A percentile compares a stretch with the other conserved stretches of the same genome.
Evolutionary conservation across 2,113 vertebrate species (phyloP).

Genomic region (Rhodinocichla rosea): DNA sequence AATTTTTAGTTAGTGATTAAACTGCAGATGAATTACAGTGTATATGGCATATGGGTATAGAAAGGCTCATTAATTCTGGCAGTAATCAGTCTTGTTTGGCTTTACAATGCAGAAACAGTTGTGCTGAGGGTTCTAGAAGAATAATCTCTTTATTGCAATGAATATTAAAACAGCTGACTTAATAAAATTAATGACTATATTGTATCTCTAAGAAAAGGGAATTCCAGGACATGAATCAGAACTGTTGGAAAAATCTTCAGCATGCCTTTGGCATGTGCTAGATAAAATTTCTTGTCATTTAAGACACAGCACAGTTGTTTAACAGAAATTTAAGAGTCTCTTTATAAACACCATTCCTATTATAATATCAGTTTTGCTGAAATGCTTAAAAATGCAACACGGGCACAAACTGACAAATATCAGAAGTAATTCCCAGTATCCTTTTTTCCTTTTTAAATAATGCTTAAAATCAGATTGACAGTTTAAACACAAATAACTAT

Average conservation of each 20-base stretch:
- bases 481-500: background rate
- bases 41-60: background rate
- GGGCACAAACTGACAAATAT: background rate
- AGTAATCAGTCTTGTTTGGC: background rate
- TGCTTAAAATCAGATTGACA: background rate
- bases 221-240: conserved; percentile 31
- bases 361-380: conserved; percentile 11
- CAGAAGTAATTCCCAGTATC: background rate
- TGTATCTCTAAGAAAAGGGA: background rate
- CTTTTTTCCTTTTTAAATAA: background rate
- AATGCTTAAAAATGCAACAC: conserved; percentile 19
- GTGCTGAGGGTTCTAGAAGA: conserved; percentile 14
- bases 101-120: conserved; percentile 1
- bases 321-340: conserved; percentile 46
- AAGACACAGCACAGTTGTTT: conserved; percentile 59
- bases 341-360: conserved; percentile 18
- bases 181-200: conserved; percentile 12
- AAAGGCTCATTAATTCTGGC: conserved; percentile 40
- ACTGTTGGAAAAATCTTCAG: conserved; percentile 47
- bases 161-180: conserved; percentile 36
- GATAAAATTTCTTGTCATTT: conserved; percentile 50
- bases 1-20: conserved; percentile 10
- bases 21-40: background rate
- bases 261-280: conserved; percentile 41
- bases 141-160: conserved; percentile 17